These are phyloP conservation scores for Channa argus DNA, from an alignment of 2,113 vertebrate genomes.

Conservation along the genomic window DNA sequence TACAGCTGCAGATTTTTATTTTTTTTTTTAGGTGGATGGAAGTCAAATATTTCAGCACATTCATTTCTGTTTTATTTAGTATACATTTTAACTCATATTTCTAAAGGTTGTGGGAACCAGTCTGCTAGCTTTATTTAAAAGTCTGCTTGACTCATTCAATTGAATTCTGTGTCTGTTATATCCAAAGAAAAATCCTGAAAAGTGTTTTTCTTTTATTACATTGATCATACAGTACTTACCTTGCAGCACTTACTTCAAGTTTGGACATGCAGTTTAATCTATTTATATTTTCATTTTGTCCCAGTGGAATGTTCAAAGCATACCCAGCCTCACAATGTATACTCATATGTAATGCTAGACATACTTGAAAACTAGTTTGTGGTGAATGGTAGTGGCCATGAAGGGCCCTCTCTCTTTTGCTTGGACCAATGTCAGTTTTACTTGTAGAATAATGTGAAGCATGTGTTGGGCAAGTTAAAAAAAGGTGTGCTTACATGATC, in stretches of 20 bases:
- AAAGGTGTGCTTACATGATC: conserved; percentile 85
- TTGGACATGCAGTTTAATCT: conserved; percentile 62
- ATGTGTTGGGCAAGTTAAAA: conserved; percentile 88
- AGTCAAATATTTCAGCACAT: conserved; percentile 67
- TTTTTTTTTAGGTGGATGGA: conserved; percentile 37
- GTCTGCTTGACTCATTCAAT: conserved; percentile 11
- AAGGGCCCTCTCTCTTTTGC: conserved; percentile 78
- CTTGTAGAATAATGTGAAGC: conserved; percentile 89
- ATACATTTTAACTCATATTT: conserved; percentile 59
- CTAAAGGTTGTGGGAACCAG: conserved; percentile 39
- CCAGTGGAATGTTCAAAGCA: conserved; percentile 52
- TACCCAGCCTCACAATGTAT: conserved; percentile 49
- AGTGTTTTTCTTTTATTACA: conserved; percentile 62
- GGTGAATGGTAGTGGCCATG: conserved; percentile 62
- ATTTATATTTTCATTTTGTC: conserved; percentile 65
- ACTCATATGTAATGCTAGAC: conserved; percentile 69
- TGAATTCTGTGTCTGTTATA: conserved; percentile 24
- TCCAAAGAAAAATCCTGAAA: conserved; percentile 31
- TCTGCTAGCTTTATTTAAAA: conserved; percentile 40
- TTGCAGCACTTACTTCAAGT: conserved; percentile 52
- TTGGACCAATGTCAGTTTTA: conserved; percentile 90
- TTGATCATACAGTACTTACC: conserved; percentile 49
- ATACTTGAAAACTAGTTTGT: conserved; percentile 64
- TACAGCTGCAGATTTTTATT: conserved; percentile 62
- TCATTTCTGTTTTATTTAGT: conserved; percentile 75